Base-by-base conservation (phyloP, 1,140 invertebrate genomes). In the Sinonovacula constricta region DNA sequence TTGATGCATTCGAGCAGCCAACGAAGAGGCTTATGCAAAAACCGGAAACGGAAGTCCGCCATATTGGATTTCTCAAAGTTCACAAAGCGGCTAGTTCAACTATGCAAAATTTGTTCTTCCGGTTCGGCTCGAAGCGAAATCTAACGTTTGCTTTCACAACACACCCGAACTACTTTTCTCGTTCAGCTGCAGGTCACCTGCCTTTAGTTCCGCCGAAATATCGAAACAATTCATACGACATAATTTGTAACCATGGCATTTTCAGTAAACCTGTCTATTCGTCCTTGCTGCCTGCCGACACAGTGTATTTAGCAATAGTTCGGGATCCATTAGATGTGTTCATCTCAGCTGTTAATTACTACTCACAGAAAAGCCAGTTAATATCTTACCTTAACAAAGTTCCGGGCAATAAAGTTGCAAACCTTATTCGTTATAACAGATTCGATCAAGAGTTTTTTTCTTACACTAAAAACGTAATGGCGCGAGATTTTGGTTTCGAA, bases 391-490 rank as follows among this genome's bases (percentile, higher is more conserved):
- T 78, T 3, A n/a, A 24, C 18, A 60, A 5, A 26, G 34, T 78
- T 3, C 65, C 33, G 0, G 65, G 56, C 4, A 67, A 66, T 49
- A 70, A 63, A 54, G 15, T 69, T 7, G 34, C 49, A 5, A 63
- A 78, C 18, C 26, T 69, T 3, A 69, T 70, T 22, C 24, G 36
- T 22, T 24, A 70, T 18, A 30, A 69, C 45, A 10, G 24, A 18
- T 69, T 62, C 30, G 67, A 62, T n/a, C 30, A 18, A 53, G 39
- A 28, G 15, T 54, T 65, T 18, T 59, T 56, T 15, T 81, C 81
- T 7, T 83, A 79, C 33, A 85, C 83, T 0, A 83, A 83, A 26
- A 88, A 86, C 74, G 71, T 83, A 28, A 86, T 87, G 85, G 75
- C 82, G 10, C 57, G 82, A 30, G 87, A 88, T 66, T 86, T 85